These are phyloP conservation scores for Parochlus steinenii DNA, from an alignment of 2,888 invertebrate genomes.

Conservation along the genomic window DNA sequence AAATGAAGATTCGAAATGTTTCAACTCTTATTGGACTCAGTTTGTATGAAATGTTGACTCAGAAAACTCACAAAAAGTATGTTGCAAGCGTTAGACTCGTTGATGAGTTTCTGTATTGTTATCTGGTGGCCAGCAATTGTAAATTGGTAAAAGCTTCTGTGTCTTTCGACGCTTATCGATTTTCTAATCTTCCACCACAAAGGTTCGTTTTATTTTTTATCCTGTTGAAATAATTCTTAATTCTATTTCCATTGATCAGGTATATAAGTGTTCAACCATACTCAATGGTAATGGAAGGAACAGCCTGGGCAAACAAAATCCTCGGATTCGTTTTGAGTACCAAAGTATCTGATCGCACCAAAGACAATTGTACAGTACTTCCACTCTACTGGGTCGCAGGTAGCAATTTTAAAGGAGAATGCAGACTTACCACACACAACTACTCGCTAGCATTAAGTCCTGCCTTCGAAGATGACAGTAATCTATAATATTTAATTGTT, in stretches of 20 bases:
- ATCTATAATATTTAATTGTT: conserved; percentile 15
- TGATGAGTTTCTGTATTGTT: conserved; percentile 64
- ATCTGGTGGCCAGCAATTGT: conserved; percentile 54
- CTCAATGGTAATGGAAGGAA: conserved; percentile 23
- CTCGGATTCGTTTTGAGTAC: conserved; percentile 24
- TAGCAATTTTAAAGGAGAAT: conserved; percentile 47
- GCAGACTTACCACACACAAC: conserved; percentile 56
- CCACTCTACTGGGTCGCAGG: conserved; percentile 47
- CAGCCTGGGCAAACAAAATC: conserved; percentile 27
- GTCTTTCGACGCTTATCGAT: conserved; percentile 32
- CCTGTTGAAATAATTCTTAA: neutral
- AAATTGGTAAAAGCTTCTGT: conserved; percentile 41
- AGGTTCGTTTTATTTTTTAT: conserved; percentile 18
- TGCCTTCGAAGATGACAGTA: conserved; percentile 60
- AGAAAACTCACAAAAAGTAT: conserved; percentile 22
- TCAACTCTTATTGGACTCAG: conserved; percentile 47
- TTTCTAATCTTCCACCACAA: conserved; percentile 24
- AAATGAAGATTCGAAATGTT: conserved; percentile 46
- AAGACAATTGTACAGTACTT: conserved; percentile 31
- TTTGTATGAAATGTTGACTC: conserved; percentile 41
- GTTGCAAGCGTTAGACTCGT: conserved; percentile 29
- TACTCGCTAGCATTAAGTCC: conserved; percentile 62
- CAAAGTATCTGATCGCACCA: conserved; percentile 18
- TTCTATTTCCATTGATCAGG: conserved; percentile 16
- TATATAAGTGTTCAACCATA: conserved; percentile 28